Percentiles rank a stretch among this genome's conserved stretches.
Conservation (phyloP, 1,140 invertebrate genomes). For the Rhagoletis pomonella region DNA sequence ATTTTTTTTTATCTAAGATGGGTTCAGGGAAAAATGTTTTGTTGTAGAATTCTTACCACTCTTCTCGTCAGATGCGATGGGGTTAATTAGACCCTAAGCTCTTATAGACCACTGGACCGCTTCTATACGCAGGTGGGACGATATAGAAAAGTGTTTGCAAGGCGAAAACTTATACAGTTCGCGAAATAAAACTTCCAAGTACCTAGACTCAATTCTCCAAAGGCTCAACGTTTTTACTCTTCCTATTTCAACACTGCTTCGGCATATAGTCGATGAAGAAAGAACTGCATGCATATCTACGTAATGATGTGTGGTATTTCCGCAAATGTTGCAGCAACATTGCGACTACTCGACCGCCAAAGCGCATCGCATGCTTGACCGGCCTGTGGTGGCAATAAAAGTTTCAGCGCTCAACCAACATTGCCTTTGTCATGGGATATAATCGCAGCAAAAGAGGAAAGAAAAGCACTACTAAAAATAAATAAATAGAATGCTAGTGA, state of each 20-base stretch:
- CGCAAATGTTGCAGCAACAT: conserved; percentile 33
- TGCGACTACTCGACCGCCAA: neutral
- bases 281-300: neutral
- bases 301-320: neutral
- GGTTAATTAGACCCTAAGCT: too few relatives aligned
- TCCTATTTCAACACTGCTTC: neutral
- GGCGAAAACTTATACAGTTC: too few relatives aligned
- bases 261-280: neutral
- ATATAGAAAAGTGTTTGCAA: too few relatives aligned
- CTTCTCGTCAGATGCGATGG: too few relatives aligned
- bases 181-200: too few relatives aligned
- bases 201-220: too few relatives aligned
- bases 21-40: too few relatives aligned
- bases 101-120: neutral
- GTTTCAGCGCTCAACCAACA: conserved; percentile 21
- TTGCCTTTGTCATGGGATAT: conserved; percentile 7
- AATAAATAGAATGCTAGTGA: neutral
- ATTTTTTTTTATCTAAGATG: too few relatives aligned
- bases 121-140: neutral
- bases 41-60: too few relatives aligned
- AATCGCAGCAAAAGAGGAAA: neutral
- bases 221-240: neutral
- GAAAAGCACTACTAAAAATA: neutral
- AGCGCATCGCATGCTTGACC: neutral
- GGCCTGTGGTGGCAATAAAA: conserved; percentile 28